phyloP scores from a whole-genome alignment of 2,888 invertebrate genomes.

The Hermaeophaga mercurialis region DNA sequence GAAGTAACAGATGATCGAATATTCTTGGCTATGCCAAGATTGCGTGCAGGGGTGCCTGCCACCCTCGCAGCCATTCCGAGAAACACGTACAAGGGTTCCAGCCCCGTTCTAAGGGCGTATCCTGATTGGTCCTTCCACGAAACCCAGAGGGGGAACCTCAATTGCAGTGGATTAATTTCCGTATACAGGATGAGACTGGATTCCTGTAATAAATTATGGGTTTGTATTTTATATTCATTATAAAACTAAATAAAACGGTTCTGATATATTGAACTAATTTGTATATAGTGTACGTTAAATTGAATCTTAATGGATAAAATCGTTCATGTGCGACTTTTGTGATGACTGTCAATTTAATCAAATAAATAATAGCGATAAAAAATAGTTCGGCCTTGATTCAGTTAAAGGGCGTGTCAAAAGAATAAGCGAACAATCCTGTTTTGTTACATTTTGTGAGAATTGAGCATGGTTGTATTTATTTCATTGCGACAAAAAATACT shows the following conservation, averaged over 20 bases:
- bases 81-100: slow-evolving; percentile 67
- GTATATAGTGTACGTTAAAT: no score
- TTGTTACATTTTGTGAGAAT: neutral
- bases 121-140: slow-evolving; percentile 69
- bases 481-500: no score
- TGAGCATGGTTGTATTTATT: no score
- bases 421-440: neutral
- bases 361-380: neutral
- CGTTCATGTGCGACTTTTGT: neutral
- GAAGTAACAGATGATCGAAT: slow-evolving; percentile 74
- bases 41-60: slow-evolving; percentile 77
- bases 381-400: neutral
- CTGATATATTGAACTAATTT: no score
- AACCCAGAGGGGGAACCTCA: slow-evolving; percentile 72
- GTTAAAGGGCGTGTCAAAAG: neutral
- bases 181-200: slow-evolving; percentile 78
- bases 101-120: slow-evolving; percentile 60
- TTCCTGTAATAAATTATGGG: slow-evolving; percentile 82
- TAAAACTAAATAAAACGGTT: no score
- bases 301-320: no score
- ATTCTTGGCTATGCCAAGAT: slow-evolving; percentile 76
- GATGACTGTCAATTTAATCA: no score
- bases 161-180: slow-evolving; percentile 77
- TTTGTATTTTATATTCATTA: no score
- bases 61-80: slow-evolving; percentile 74